Base-by-base conservation (phyloP, 2,888 invertebrate genomes). In the Megalurothrips usitatus region DNA sequence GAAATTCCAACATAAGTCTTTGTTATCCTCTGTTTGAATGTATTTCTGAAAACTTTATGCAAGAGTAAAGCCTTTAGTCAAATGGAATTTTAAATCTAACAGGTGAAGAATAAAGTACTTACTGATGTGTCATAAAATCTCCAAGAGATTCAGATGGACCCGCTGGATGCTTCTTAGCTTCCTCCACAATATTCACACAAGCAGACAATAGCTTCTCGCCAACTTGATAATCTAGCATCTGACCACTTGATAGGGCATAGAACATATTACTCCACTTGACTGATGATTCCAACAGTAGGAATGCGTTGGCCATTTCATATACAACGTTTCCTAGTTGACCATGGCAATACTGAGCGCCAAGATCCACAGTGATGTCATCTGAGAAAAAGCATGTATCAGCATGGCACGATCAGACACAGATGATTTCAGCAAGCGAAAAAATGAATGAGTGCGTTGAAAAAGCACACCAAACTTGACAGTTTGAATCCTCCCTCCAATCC, bases 271-370 rank as follows among this genome's bases (percentile, higher is more conserved):
- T 52, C 52, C 52, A 12, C 12, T 52, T 52, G 14, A 12, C 12
- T 19, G 19, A 52, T 17, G 52, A 52, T 52, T 52, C 52, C 52
- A 52, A 9, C 12, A 17, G 10, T 52, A 52, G 52, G 19, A 79
- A 81, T 79, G 63, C 79, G 26, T 83, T 68, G 6, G 84, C 85
- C 79, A 91, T 85, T 78, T 91, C 88, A 84, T 88, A 92, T 0
- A 92, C 90, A 43, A 89, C 84, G 86, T 93, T 92, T 79, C 88
- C 89, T 85, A 90, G 87, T 85, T 93, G 92, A 0, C 94, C 94
- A 84, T 94, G 93, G 81, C 93, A 92, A 94, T 94, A 95, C 84
- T 94, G 94, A 79, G 93, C 94, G 0, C 94, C 94, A 80, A 94
- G 85, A 85, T 95, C 94, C 9, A 94, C 87, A 9, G 90, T 87